Conservation (phyloP, 2,888 invertebrate species). For the Sepiola atlantica region DNA sequence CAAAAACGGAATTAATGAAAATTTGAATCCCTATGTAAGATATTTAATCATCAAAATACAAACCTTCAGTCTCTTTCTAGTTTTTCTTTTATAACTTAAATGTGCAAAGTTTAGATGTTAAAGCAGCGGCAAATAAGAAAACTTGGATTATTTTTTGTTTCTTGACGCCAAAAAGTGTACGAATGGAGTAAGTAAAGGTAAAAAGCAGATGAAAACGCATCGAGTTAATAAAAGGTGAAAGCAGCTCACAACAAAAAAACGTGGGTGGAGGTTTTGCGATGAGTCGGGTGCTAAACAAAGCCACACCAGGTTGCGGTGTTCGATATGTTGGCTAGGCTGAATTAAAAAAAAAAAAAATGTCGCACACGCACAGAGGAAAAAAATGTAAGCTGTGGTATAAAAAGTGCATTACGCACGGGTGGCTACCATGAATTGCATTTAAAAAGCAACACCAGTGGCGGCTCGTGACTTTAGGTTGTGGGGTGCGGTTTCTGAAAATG, state of each 20-base stretch:
- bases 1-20: too few species aligned
- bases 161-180: neutral
- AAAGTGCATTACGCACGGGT: neutral
- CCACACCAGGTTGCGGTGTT: neutral
- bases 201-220: neutral
- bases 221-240: neutral
- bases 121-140: neutral
- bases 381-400: neutral
- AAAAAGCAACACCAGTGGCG: too few species aligned
- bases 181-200: neutral
- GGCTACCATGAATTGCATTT: conserved; percentile 3
- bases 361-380: neutral
- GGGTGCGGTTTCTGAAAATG: too few species aligned
- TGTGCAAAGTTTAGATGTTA: neutral
- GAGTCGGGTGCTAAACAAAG: neutral
- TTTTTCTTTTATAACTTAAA: neutral
- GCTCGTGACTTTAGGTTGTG: too few species aligned
- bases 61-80: neutral
- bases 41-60: neutral
- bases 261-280: neutral
- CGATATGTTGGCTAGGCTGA: neutral
- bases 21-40: neutral
- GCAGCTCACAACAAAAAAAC: neutral
- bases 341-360: neutral
- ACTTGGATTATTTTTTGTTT: neutral